Evolutionary conservation across 2,888 invertebrate species (phyloP).

Genomic region (Rugalucina vietnamica): DNA sequence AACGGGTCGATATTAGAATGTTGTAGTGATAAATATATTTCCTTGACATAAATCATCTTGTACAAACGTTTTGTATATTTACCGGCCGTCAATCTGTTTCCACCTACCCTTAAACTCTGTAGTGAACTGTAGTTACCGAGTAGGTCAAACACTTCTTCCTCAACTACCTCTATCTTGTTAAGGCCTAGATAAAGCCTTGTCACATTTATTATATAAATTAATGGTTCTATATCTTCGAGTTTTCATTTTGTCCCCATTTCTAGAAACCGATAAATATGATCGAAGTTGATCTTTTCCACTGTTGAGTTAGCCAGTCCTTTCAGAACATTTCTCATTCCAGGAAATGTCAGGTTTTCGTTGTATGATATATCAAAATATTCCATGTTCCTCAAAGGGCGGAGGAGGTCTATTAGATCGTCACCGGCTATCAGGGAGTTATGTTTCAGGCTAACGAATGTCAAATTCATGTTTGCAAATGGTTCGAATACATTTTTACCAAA

Average conservation of each 20-base stretch:
- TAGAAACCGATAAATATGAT: constrained; percentile 28
- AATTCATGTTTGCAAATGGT: neutral
- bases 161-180: constrained; percentile 57
- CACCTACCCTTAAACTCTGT: constrained; percentile 25
- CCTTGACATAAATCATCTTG: neutral
- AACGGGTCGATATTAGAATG: constrained; percentile 53
- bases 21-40: constrained; percentile 50
- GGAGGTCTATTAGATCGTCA: neutral
- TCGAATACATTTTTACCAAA: neutral
- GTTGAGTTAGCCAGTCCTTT: constrained; percentile 35
- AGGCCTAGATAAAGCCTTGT: constrained; percentile 43
- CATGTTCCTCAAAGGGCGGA: constrained; percentile 25
- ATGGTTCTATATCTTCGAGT: constrained; percentile 10
- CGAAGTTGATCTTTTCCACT: constrained; percentile 27
- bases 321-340: constrained; percentile 47
- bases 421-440: neutral
- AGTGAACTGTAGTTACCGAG: constrained; percentile 10
- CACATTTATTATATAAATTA: constrained; percentile 38
- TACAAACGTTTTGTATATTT: constrained; percentile 16
- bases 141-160: constrained; percentile 18
- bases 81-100: constrained; percentile 46
- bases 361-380: constrained; percentile 43
- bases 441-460: neutral
- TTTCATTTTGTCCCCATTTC: constrained; percentile 33
- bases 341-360: constrained; percentile 41